These are phyloP conservation scores for Hipparchia sbordonii DNA, from an alignment of 2,888 invertebrate species.

Conservation along the genomic window DNA sequence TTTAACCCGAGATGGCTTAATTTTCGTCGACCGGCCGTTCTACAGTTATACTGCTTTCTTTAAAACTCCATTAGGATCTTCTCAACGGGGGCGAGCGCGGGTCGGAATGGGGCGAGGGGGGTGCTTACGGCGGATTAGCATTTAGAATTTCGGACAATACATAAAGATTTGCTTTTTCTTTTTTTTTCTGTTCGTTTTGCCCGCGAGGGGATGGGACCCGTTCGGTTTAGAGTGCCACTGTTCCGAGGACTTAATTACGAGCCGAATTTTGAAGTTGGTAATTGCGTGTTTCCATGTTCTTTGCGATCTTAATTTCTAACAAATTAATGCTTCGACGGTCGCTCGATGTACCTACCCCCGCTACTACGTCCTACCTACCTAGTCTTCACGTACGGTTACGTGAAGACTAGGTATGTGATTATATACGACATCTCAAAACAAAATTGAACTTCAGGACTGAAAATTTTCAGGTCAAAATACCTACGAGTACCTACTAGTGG, in stretches of 20 bases:
- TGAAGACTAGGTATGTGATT: background rate
- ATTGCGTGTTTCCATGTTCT: slow-evolving; percentile 39
- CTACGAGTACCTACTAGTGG: too few relatives aligned
- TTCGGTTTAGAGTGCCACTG: slow-evolving; percentile 36
- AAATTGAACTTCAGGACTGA: too few relatives aligned
- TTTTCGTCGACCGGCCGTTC: slow-evolving; percentile 56
- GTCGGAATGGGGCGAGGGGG: slow-evolving; percentile 10
- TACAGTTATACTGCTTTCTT: slow-evolving; percentile 65
- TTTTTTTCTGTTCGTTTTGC: slow-evolving; percentile 10
- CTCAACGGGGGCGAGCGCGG: slow-evolving; percentile 28
- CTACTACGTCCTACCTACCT: too few relatives aligned
- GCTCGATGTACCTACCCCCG: background rate
- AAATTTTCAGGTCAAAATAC: too few relatives aligned
- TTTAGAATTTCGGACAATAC: slow-evolving; percentile 39
- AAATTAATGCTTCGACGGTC: background rate
- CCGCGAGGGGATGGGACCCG: slow-evolving; percentile 27
- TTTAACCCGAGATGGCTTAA: slow-evolving; percentile 79
- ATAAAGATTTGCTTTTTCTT: slow-evolving; percentile 39
- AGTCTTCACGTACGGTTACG: too few relatives aligned
- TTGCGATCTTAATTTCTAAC: slow-evolving; percentile 36
- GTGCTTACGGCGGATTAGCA: slow-evolving; percentile 36
- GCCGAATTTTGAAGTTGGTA: slow-evolving; percentile 40
- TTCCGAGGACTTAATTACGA: slow-evolving; percentile 44
- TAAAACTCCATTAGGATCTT: slow-evolving; percentile 63
- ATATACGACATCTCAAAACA: too few relatives aligned